These are phyloP conservation scores for Centroberyx gerrardi DNA, from an alignment of 2,797 vertebrate genomes.

Conservation along the genomic window DNA sequence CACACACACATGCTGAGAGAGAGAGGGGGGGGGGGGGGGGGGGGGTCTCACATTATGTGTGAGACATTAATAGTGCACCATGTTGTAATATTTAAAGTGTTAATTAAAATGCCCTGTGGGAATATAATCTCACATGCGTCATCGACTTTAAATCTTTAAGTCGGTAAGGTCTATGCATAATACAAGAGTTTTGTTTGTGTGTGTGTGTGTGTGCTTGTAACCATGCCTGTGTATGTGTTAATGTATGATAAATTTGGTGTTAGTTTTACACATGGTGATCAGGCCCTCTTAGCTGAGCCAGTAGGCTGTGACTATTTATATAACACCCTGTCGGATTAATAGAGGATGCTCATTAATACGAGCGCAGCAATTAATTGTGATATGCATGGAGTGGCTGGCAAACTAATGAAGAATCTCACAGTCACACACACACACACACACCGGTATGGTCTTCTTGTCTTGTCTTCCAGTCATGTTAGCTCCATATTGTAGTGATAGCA, in stretches of 20 bases:
- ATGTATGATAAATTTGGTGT: slow-evolving; percentile 38
- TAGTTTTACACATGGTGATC: slow-evolving; percentile 46
- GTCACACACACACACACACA: not conserved
- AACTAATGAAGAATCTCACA: slow-evolving; percentile 46
- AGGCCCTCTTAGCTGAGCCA: slow-evolving; percentile 51
- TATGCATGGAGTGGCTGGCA: slow-evolving; percentile 34
- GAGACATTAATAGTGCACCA: slow-evolving; percentile 58
- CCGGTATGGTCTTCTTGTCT: slow-evolving; percentile 15
- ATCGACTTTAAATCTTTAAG: slow-evolving; percentile 50
- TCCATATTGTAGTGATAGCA: not conserved
- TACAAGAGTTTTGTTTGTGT: not conserved
- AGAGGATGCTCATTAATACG: slow-evolving; percentile 61
- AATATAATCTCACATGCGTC: slow-evolving; percentile 48
- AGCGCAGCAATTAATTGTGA: slow-evolving; percentile 57
- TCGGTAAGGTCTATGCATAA: slow-evolving; percentile 23
- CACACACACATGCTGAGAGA: slow-evolving; percentile 8
- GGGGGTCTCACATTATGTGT: not conserved
- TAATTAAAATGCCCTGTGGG: slow-evolving; percentile 72
- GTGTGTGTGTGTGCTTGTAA: not conserved
- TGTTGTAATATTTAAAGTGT: slow-evolving; percentile 70
- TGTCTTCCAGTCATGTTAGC: slow-evolving; percentile 36
- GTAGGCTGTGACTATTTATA: slow-evolving; percentile 55
- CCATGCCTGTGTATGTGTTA: slow-evolving; percentile 15
- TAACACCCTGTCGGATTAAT: slow-evolving; percentile 53
- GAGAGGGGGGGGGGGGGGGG: too few species aligned